phyloP scores from a whole-genome alignment of 2,113 vertebrate species.

The Tautogolabrus adspersus region DNA sequence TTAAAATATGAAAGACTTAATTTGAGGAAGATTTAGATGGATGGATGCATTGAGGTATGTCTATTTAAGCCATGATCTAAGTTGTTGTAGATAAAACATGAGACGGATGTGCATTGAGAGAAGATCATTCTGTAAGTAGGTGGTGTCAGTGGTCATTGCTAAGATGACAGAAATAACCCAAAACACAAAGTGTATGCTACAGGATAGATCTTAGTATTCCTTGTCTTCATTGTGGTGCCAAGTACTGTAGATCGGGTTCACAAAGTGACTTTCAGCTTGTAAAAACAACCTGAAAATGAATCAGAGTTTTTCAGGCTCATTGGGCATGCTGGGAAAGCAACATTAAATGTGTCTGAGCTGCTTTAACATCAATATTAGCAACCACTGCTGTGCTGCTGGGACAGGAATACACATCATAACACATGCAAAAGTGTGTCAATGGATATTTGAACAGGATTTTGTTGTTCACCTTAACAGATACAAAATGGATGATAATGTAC shows the following conservation, averaged over 20 bases:
- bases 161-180: constrained; percentile 45
- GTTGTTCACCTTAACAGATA: constrained; percentile 30
- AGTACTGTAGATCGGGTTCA: constrained; percentile 35
- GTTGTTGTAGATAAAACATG: constrained; percentile 59
- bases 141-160: constrained; percentile 41
- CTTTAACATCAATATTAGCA: constrained; percentile 18
- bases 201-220: constrained; percentile 53
- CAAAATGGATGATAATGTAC: constrained; percentile 44
- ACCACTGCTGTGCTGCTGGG: constrained; percentile 60
- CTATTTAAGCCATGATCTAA: constrained; percentile 71
- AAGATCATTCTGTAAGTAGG: constrained; percentile 37
- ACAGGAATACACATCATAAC: constrained; percentile 59
- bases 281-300: constrained; percentile 23
- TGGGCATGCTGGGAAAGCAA: constrained; percentile 34
- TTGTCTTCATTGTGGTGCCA: constrained; percentile 62
- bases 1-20: constrained; percentile 62
- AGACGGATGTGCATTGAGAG: constrained; percentile 49
- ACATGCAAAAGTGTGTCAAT: constrained; percentile 27
- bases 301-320: not conserved
- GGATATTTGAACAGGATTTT: constrained; percentile 35
- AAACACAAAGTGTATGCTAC: constrained; percentile 43
- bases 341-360: constrained; percentile 22
- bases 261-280: constrained; percentile 23
- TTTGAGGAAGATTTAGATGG: constrained; percentile 40
- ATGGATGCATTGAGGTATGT: constrained; percentile 54